Evolutionary conservation across 1,140 invertebrate species (phyloP), one percentile per base, ranked within the genome.

Genomic region (Megalopta genalis): DNA sequence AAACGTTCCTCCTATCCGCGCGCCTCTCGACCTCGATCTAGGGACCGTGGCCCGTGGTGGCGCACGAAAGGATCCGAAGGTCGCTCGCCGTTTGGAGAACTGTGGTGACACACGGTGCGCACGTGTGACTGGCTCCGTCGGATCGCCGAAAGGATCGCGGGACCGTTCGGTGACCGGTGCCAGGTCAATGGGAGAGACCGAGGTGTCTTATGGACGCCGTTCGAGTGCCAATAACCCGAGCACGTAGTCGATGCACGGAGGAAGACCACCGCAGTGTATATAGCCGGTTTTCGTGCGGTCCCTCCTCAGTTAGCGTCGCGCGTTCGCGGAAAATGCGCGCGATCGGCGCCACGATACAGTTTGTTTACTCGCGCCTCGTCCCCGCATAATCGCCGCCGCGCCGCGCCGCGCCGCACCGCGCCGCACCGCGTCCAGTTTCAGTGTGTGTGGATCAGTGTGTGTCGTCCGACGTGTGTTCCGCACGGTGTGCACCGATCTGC

Each of bases 141-240:
- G 25, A 0, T 0, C 42, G 37, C 62, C 57, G 57, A 70, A 10
- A 0, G 42, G 42, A 10, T 46, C 42, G 8, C 42, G 42, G 49
- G 16, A 5, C 16, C 42, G 42, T 46, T 21, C 49, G 14, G 7
- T 6, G 64, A 67, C 18, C 37, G 49, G 49, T 46, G 39, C 18
- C 73, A 46, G 27, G 27, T 10, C 16, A 23, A 76, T 32, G 25
- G 32, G 27, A 62, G 16, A 21, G 14, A 9, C 37, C 1, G 39
- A 9, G 16, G 16, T 39, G n/a, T 37, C 4, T 37, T 25, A 39
- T 46, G 42, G 9, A 37, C n/a, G 32, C 46, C 21, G 39, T 37
- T 32, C 39, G 73, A 74, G 37, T 65, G 39, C 27, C 73, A 59
- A 66, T 75, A 52, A 60, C 52, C 39, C 64, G 21, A 16, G 16